Evolutionary conservation across 2,113 vertebrate species (phyloP).

Genomic region (Merops nubicus): DNA sequence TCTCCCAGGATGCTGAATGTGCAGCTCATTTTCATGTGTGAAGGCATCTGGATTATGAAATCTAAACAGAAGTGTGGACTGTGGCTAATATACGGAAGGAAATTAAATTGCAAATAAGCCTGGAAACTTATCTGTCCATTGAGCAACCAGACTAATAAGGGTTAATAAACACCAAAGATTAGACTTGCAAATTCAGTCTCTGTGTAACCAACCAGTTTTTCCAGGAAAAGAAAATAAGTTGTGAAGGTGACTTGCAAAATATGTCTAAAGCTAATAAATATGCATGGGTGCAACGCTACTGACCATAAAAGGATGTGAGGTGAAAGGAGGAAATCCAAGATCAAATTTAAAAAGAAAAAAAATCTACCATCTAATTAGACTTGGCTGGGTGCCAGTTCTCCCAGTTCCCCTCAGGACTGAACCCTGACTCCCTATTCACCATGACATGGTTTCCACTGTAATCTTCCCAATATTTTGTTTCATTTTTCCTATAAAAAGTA

Average conservation of each 20-base stretch:
- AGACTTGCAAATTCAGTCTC: slow-evolving; percentile 49
- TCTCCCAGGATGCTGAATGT: not conserved
- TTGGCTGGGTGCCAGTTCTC: not conserved
- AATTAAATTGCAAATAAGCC: not conserved
- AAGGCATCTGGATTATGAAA: not conserved
- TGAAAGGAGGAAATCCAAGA: slow-evolving; percentile 11
- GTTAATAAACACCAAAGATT: slow-evolving; percentile 31
- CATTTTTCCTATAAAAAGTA: not conserved
- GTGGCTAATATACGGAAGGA: not conserved
- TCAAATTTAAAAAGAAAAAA: not conserved
- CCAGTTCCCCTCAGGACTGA: not conserved
- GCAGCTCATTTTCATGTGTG: not conserved
- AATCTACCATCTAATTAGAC: not conserved
- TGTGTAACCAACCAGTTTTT: slow-evolving; percentile 53
- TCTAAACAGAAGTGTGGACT: not conserved
- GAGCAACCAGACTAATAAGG: slow-evolving; percentile 8
- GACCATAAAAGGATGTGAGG: slow-evolving; percentile 2
- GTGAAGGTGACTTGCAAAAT: slow-evolving; percentile 69
- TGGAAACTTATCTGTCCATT: not conserved
- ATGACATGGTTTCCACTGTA: not conserved
- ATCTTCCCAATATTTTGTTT: not conserved
- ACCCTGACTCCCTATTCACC: not conserved
- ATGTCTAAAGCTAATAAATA: slow-evolving; percentile 33
- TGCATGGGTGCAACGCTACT: not conserved
- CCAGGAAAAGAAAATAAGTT: slow-evolving; percentile 47